These are phyloP conservation scores for Microtus agrestis DNA, from an alignment of 2,797 vertebrate genomes.

Conservation along the genomic window DNA sequence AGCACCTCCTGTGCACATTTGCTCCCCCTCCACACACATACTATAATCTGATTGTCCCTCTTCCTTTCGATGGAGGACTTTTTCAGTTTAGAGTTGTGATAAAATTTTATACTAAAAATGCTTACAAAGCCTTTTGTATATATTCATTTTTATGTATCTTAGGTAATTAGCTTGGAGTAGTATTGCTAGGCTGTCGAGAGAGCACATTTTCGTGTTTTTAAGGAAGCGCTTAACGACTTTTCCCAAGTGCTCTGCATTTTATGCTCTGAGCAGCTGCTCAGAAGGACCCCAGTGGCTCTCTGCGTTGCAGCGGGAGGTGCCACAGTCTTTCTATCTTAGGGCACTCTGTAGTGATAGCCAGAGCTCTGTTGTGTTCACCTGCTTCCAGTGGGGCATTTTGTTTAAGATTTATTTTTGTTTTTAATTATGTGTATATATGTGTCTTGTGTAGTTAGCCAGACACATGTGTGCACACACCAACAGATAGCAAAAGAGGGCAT, in stretches of 20 bases:
- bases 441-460: background rate
- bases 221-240: slow-evolving; percentile 11
- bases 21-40: too few species aligned
- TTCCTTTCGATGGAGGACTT: background rate
- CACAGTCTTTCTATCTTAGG: background rate
- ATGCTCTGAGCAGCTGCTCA: background rate
- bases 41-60: background rate
- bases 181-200: background rate
- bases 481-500: background rate
- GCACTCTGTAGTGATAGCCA: background rate
- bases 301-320: background rate
- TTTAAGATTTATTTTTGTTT: background rate
- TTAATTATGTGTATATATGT: background rate
- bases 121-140: background rate
- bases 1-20: too few species aligned
- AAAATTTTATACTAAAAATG: background rate
- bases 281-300: background rate
- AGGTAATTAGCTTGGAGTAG: slow-evolving; percentile 34
- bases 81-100: slow-evolving; percentile 7
- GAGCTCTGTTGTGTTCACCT: background rate
- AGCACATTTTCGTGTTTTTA: background rate
- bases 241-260: slow-evolving; percentile 4
- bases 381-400: background rate
- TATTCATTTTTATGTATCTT: slow-evolving; percentile 27
- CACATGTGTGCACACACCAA: too few species aligned